Evolutionary conservation across 1,140 invertebrate species (phyloP).

Genomic region (Atta colombica): DNA sequence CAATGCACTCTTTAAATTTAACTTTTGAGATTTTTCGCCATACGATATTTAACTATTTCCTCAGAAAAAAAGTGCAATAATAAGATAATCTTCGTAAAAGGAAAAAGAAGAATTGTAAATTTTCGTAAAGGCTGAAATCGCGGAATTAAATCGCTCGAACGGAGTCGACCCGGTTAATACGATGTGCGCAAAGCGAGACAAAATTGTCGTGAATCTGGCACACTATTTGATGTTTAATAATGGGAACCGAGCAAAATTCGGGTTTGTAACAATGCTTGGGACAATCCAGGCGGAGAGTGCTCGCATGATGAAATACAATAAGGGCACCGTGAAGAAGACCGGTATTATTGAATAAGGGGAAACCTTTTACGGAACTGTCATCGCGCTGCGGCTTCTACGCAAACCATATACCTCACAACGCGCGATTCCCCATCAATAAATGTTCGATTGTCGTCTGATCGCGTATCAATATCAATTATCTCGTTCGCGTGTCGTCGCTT

Average conservation of each 20-base stretch:
- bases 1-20: neutral
- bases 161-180: neutral
- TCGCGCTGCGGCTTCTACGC: conserved; percentile 43
- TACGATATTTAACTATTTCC: neutral
- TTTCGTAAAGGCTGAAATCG: neutral
- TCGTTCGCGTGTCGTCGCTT: neutral
- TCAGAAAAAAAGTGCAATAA: neutral
- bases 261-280: conserved; percentile 32
- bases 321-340: conserved; percentile 36
- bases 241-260: conserved; percentile 38
- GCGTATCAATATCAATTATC: conserved; percentile 47
- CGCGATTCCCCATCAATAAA: conserved; percentile 12
- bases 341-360: conserved; percentile 70
- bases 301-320: conserved; percentile 63
- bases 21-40: neutral
- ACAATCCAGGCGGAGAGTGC: conserved; percentile 43
- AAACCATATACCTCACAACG: neutral
- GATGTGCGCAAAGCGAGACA: conserved; percentile 20
- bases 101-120: neutral
- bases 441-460: conserved; percentile 25
- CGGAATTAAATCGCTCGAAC: conserved; percentile 4
- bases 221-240: conserved; percentile 49
- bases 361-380: conserved; percentile 71
- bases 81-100: neutral
- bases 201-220: neutral